These are phyloP conservation scores for Tryphoninae sp. DNA, from an alignment of 2,888 invertebrate genomes.

Conservation along the genomic window DNA sequence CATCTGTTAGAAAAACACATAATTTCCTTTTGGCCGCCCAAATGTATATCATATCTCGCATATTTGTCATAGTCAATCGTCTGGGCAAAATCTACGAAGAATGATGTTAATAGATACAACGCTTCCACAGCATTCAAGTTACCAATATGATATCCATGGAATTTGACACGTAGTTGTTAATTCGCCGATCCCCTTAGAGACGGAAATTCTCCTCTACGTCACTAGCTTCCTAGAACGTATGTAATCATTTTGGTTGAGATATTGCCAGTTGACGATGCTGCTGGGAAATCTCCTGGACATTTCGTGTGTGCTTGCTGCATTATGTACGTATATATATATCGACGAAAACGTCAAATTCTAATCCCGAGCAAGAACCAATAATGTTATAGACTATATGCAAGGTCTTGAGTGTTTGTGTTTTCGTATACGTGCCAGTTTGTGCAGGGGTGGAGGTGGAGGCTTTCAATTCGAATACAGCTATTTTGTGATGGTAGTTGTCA, in stretches of 20 bases:
- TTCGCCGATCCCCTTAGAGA: neutral
- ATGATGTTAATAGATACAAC: neutral
- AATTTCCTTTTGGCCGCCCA: too few species aligned
- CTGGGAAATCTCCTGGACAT: conserved; percentile 39
- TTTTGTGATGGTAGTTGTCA: neutral
- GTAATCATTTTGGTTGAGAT: neutral
- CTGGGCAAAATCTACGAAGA: too few species aligned
- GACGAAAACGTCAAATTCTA: conserved; percentile 19
- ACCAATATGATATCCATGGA: neutral
- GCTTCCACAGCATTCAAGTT: neutral
- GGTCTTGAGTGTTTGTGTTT: too few species aligned
- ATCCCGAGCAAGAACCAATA: conserved; percentile 31
- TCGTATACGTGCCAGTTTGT: too few species aligned
- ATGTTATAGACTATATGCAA: neutral
- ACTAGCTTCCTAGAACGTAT: neutral
- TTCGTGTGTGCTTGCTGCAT: neutral
- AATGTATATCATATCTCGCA: too few species aligned
- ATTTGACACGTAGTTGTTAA: neutral
- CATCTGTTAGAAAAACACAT: too few species aligned
- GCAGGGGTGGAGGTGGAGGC: neutral
- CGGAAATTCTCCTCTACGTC: neutral
- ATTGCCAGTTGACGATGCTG: conserved; percentile 4
- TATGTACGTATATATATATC: neutral
- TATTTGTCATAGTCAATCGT: too few species aligned
- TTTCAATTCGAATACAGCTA: neutral